Base-by-base conservation (phyloP, 2,888 invertebrate species). In the Arge pagana region DNA sequence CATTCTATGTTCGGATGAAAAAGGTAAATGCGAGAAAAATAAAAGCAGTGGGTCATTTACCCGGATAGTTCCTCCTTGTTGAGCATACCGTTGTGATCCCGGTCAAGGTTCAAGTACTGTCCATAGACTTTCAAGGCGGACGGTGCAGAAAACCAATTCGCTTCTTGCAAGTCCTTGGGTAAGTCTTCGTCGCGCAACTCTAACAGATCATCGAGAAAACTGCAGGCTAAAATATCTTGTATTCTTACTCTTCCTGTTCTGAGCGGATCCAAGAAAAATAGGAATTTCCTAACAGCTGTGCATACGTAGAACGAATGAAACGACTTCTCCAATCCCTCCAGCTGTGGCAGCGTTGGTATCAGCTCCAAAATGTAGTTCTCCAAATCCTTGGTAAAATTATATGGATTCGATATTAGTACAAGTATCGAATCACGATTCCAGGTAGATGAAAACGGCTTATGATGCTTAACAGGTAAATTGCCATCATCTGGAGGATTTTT, bases 301-400 rank as follows among this genome's bases (percentile, higher is more conserved):
- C 96, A 96, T 15, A 96, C 90, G 74, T 97, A 98, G 80, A 97
- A 97, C 8, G 90, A 92, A 67, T 94, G 93, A 78, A 97, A 96
- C 0, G 95, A 93, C 26, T 91, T 89, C 76, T 96, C 94, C 48
- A 97, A 77, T 0, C 93, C 92, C 71, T 94, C 90, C 3, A 96
- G 78, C 49, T 96, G 95, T 0, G 92, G 89, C 30, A 97, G 77
- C 0, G 96, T 94, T 0, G 96, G 96, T 48, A 97, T 90, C 49
- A 97, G 79, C 70, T 97, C 96, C 11, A 89, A 83, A 63, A 97
- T 95, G 72, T 97, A 98, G 75, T 91, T 94, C 75, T 97, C 96
- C 64, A 98, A 79, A 72, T 97, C 96, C 89, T 93, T 79, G 1
- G 79, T 79, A 55, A 72, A 65, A 66, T 64, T n/a, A n/a, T n/a